Percentiles rank a stretch among this genome's conserved stretches.
Conservation (phyloP, 2,113 vertebrate species). For the Meles meles region DNA sequence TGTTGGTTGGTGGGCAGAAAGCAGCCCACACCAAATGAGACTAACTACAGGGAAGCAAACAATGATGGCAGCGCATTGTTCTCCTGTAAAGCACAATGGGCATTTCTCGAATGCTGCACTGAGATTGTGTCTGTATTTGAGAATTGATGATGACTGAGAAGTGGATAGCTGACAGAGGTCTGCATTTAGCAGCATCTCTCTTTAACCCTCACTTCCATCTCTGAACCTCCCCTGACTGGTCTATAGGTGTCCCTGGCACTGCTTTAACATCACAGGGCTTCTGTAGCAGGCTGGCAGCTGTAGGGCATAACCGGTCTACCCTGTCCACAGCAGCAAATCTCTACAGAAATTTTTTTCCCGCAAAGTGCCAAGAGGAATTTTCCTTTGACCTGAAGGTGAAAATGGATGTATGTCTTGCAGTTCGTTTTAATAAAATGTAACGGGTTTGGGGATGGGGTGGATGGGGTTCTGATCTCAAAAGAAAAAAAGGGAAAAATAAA, state of each 20-base stretch:
- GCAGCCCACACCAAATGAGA: neutral
- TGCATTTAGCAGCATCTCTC: neutral
- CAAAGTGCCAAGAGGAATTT: neutral
- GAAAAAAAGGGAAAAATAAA: neutral
- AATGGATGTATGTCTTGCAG: neutral
- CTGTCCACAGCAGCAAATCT: neutral
- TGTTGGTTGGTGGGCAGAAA: neutral
- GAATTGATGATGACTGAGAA: neutral
- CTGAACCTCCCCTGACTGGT: neutral
- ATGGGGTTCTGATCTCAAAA: neutral
- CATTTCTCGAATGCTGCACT: neutral
- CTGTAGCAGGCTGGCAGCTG: neutral
- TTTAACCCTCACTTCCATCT: neutral
- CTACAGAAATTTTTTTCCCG: neutral
- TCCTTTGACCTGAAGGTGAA: neutral
- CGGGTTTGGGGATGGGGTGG: neutral
- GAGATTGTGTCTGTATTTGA: neutral
- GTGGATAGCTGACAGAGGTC: neutral
- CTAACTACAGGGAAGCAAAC: neutral
- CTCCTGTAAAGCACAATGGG: neutral
- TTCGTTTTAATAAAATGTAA: constrained; percentile 1
- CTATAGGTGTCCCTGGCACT: neutral
- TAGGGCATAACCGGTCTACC: neutral
- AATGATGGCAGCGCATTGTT: neutral
- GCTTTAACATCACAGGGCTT: neutral